These are phyloP conservation scores for Aquatica leii DNA, from an alignment of 2,888 invertebrate genomes.

Conservation along the genomic window DNA sequence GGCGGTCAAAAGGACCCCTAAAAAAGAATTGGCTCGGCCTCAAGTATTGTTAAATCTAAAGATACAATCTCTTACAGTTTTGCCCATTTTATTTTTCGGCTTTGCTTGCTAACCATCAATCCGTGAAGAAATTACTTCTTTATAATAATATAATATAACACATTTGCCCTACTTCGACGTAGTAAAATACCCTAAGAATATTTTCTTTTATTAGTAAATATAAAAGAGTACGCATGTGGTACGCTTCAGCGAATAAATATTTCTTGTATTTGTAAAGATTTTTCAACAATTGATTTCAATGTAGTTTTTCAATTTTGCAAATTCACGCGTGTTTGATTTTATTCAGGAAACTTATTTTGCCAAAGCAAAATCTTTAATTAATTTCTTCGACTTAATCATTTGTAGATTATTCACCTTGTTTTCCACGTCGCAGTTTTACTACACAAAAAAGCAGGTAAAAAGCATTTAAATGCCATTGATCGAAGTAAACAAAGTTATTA, in stretches of 20 bases:
- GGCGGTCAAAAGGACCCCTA: constrained; percentile 66
- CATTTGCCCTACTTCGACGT: constrained; percentile 44
- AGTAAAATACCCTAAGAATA: constrained; percentile 36
- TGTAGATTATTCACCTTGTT: no score
- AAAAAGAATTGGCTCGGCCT: constrained; percentile 57
- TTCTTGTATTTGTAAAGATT: constrained; percentile 34
- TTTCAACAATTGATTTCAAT: constrained; percentile 31
- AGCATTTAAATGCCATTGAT: no score
- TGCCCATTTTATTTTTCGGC: constrained; percentile 51
- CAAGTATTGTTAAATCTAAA: constrained; percentile 52
- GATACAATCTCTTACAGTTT: constrained; percentile 58
- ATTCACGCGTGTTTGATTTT: constrained; percentile 33
- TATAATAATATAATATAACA: constrained; percentile 62
- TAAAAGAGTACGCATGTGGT: constrained; percentile 30
- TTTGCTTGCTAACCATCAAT: constrained; percentile 59
- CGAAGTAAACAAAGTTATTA: no score
- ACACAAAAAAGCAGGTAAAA: no score
- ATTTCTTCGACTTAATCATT: no score
- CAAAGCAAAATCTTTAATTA: no score
- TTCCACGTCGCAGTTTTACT: no score
- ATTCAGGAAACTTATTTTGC: constrained; percentile 10
- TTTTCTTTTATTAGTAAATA: constrained; percentile 34
- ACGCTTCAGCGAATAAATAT: constrained; percentile 36
- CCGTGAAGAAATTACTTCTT: constrained; percentile 62
- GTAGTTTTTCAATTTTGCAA: constrained; percentile 33